Base-by-base conservation (phyloP, 2,797 vertebrate species). In the Scarus forsteni region DNA sequence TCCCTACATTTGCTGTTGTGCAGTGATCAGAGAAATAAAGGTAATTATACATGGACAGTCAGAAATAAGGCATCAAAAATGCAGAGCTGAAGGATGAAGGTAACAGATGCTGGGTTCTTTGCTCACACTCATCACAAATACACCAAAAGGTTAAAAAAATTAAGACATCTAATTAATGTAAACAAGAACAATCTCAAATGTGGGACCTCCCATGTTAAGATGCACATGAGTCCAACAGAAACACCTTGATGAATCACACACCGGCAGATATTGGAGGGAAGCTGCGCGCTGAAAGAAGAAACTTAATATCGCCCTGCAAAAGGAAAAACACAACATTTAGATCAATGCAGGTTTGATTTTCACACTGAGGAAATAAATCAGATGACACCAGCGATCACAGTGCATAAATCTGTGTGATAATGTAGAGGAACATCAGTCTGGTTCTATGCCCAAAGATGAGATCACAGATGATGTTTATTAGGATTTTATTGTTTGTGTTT, bases 241-340 rank as follows among this genome's bases (percentile, higher is more conserved):
- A 80, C 66, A 62, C 55, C 51, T 68, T n/a, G 54, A 68, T 70
- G 69, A 70, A 64, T 74, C 80, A 57, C 59, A 83, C 61, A 48
- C 57, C 66, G 50, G 60, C 66, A 66, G 50, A 74, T 70, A 84
- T 50, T 70, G 77, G 70, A 81, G 60, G 54, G 72, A 82, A 61
- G 83, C 11, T 58, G 58, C 78, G 60, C 7, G 12, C 50, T 43
- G 70, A 61, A 53, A 45, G 75, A 56, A 52, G 67, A 34, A 56
- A 40, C 40, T 90, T 77, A 94, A 84, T 92, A 93, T 80, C 91
- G 89, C 68, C 93, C 94, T 95, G 91, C 38, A 70, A 80, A 65
- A 79, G 27, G 81, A 62, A 58, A 70, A 6, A 58, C 0, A 48
- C 60, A 9, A 44, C 13, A 52, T 16, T 18, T 34, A 44, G 2